A percentile compares a stretch with the other conserved stretches of the same genome.
Conservation (phyloP, 2,113 vertebrate genomes). For the Halichoeres trimaculatus region DNA sequence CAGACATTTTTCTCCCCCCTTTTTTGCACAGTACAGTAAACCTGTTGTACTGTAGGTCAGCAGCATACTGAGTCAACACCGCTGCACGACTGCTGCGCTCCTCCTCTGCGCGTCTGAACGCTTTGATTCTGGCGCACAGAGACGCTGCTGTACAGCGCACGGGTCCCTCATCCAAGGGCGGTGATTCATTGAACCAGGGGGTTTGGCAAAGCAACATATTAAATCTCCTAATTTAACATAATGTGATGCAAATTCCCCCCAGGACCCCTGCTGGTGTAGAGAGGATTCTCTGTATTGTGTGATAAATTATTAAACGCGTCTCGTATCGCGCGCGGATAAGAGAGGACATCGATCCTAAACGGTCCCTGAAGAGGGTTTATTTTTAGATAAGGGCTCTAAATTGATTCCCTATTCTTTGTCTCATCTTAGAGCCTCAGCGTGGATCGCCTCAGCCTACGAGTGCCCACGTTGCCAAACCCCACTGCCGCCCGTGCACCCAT, state of each 20-base stretch:
- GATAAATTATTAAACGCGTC: slow-evolving; percentile 15
- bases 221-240: not conserved
- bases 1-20: not conserved
- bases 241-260: not conserved
- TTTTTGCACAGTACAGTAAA: slow-evolving; percentile 15
- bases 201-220: not conserved
- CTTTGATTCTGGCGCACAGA: slow-evolving; percentile 44
- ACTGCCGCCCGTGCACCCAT: slow-evolving; percentile 5
- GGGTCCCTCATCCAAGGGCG: not conserved
- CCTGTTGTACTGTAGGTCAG: slow-evolving; percentile 43
- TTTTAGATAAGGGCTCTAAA: slow-evolving; percentile 3
- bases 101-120: slow-evolving; percentile 12
- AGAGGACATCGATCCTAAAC: slow-evolving; percentile 14
- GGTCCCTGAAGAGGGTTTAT: slow-evolving; percentile 6
- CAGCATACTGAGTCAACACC: slow-evolving; percentile 7
- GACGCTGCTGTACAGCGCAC: slow-evolving; percentile 8
- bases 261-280: not conserved
- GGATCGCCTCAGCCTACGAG: not conserved
- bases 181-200: not conserved
- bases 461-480: slow-evolving; percentile 30
- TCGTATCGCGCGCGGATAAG: slow-evolving; percentile 21
- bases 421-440: not conserved
- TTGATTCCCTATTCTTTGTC: not conserved
- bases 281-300: not conserved
- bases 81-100: slow-evolving; percentile 1